Evolutionary conservation across 1,140 invertebrate genomes (phyloP).

Genomic region (Drosophila chauvacae): DNA sequence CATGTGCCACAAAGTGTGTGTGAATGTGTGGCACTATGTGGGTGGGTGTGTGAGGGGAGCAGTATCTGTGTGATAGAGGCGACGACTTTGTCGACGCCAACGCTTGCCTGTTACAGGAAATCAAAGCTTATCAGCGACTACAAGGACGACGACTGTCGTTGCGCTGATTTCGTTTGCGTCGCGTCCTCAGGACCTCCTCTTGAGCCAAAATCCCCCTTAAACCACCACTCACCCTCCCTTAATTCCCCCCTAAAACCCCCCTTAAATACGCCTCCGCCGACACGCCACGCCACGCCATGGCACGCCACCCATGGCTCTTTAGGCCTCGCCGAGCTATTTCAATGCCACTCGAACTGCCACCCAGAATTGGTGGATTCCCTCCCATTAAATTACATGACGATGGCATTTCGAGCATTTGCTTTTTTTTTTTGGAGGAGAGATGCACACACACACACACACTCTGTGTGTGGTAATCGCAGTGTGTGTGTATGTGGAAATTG

Average conservation of each 20-base stretch:
- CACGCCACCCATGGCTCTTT: constrained; percentile 12
- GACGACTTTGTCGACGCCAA: constrained; percentile 56
- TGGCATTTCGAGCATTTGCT: constrained; percentile 58
- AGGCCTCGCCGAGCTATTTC: constrained; percentile 45
- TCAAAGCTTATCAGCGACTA: constrained; percentile 65
- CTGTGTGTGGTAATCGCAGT: constrained; percentile 44
- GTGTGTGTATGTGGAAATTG: constrained; percentile 52
- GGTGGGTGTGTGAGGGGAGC: neutral
- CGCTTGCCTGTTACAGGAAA: constrained; percentile 49
- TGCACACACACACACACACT: constrained; percentile 18
- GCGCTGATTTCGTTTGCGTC: constrained; percentile 51
- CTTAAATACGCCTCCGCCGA: constrained; percentile 5
- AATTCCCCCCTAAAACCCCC: neutral
- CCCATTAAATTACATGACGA: constrained; percentile 64
- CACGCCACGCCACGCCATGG: neutral
- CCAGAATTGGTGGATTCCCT: constrained; percentile 45
- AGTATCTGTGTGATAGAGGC: constrained; percentile 30
- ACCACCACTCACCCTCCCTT: neutral
- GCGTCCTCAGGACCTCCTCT: constrained; percentile 22
- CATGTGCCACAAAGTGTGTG: constrained; percentile 25
- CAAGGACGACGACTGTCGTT: constrained; percentile 63
- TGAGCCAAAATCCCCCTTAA: neutral
- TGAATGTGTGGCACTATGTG: constrained; percentile 10
- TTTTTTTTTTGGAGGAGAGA: constrained; percentile 31
- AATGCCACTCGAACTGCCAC: constrained; percentile 50